Percentiles rank a stretch among this genome's conserved stretches.
Conservation (phyloP, 2,888 invertebrate genomes). For the Orchesellides sinensis region DNA sequence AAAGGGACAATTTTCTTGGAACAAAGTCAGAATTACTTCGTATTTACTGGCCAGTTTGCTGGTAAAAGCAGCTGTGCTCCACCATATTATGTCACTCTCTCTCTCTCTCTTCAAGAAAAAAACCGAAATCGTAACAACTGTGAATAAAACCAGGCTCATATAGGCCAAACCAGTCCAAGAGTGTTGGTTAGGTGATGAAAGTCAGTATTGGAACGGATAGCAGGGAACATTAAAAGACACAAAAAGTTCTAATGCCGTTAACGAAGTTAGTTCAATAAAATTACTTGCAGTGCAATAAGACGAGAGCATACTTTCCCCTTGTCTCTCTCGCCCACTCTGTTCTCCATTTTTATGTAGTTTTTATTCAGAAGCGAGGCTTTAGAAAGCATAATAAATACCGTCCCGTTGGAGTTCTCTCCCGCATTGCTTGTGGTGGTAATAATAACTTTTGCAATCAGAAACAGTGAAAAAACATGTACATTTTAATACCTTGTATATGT, state of each 20-base stretch:
- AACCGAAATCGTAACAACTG: not conserved
- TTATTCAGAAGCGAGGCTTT: constrained; percentile 17
- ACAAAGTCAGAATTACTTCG: constrained; percentile 29
- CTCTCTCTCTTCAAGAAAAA: no score
- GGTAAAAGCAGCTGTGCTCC: constrained; percentile 16
- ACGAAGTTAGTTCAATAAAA: constrained; percentile 49
- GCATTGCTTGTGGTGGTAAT: no score
- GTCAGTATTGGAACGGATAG: not conserved
- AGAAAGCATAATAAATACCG: constrained; percentile 16
- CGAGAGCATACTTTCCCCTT: not conserved
- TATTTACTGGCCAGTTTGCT: constrained; percentile 28
- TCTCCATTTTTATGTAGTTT: constrained; percentile 46
- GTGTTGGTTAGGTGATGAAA: constrained; percentile 11
- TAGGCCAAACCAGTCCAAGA: no score
- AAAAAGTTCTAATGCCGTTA: constrained; percentile 29
- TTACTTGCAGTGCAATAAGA: constrained; percentile 10
- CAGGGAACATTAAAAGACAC: not conserved
- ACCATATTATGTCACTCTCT: constrained; percentile 5
- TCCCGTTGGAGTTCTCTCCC: no score
- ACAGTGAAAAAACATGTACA: no score
- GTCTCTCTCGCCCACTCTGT: constrained; percentile 29
- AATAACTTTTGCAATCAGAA: no score
- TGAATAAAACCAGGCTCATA: no score
- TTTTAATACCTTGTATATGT: no score
- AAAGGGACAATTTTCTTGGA: no score